Evolutionary conservation across 2,888 invertebrate species (phyloP).

Genomic region (Eilema sororculum): DNA sequence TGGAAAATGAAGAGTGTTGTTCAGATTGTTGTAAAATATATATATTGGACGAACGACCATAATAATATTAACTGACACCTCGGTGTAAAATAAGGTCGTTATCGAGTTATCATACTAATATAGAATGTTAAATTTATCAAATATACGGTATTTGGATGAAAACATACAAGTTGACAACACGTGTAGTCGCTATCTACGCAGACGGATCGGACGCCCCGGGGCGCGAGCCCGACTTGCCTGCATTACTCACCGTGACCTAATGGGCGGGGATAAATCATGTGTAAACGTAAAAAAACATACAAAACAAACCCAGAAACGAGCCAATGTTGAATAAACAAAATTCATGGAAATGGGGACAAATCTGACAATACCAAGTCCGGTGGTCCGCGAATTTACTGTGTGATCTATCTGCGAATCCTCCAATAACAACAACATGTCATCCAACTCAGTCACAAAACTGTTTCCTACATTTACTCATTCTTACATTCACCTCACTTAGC

Average conservation of each 20-base stretch:
- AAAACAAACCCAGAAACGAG: slow-evolving; percentile 73
- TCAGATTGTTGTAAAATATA: slow-evolving; percentile 54
- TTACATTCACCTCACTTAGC: not conserved
- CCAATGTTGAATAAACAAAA: slow-evolving; percentile 84
- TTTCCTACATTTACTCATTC: slow-evolving; percentile 11
- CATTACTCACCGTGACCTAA: slow-evolving; percentile 85
- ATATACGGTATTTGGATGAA: slow-evolving; percentile 83
- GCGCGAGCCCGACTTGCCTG: slow-evolving; percentile 71
- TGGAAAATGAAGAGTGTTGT: slow-evolving; percentile 49
- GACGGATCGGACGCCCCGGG: slow-evolving; percentile 81
- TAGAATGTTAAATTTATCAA: slow-evolving; percentile 82
- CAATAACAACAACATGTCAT: slow-evolving; percentile 56
- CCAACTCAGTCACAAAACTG: slow-evolving; percentile 21
- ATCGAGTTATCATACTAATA: slow-evolving; percentile 81
- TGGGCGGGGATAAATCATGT: slow-evolving; percentile 84
- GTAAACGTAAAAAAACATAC: slow-evolving; percentile 76
- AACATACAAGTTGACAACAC: slow-evolving; percentile 86
- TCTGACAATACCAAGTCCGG: slow-evolving; percentile 78
- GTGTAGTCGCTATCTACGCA: slow-evolving; percentile 83
- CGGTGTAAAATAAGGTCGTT: slow-evolving; percentile 74
- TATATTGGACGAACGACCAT: slow-evolving; percentile 41
- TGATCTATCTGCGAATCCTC: slow-evolving; percentile 67
- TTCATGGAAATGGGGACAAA: slow-evolving; percentile 85
- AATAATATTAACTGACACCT: slow-evolving; percentile 73
- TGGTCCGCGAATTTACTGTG: slow-evolving; percentile 69